Conservation (phyloP, 2,113 vertebrate species). For the Podarcis muralis region DNA sequence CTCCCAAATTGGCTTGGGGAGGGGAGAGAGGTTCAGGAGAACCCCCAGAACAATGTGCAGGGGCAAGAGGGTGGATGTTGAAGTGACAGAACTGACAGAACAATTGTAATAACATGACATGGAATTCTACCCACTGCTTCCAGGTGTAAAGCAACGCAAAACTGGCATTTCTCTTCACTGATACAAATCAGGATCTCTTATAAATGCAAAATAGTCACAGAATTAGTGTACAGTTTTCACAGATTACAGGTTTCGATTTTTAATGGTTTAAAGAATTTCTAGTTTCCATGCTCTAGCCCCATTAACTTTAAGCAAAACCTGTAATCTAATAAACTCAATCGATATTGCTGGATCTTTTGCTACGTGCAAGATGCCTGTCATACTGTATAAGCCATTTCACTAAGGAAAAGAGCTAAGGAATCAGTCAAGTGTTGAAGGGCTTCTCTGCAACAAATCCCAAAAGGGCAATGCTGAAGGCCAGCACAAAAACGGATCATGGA, state of each 20-base stretch:
- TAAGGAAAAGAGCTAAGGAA: background rate
- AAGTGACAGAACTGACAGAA: too few species aligned
- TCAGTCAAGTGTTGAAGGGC: background rate
- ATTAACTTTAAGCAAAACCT: background rate
- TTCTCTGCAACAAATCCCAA: rapidly evolving
- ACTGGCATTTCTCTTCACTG: background rate
- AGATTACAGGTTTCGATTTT: conserved; percentile 11
- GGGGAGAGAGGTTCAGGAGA: too few species aligned
- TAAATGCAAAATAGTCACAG: background rate
- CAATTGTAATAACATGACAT: too few species aligned
- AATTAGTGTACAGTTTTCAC: background rate
- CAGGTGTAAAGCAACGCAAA: background rate
- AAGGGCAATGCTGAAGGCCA: background rate
- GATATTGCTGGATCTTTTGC: background rate
- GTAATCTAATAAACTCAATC: conserved; percentile 19
- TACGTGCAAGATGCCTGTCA: background rate
- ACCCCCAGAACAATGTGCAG: too few species aligned
- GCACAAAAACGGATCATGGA: conserved; percentile 13
- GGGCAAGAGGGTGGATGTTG: too few species aligned
- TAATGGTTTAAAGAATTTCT: conserved; percentile 3
- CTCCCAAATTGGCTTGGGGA: too few species aligned
- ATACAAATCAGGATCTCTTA: background rate
- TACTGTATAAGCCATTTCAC: background rate
- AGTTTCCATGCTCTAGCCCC: conserved; percentile 10
- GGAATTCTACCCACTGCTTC: background rate